Percentiles rank a stretch among this genome's conserved stretches.
Conservation (phyloP, 1,140 invertebrate genomes). For the Microvelia longipes region DNA sequence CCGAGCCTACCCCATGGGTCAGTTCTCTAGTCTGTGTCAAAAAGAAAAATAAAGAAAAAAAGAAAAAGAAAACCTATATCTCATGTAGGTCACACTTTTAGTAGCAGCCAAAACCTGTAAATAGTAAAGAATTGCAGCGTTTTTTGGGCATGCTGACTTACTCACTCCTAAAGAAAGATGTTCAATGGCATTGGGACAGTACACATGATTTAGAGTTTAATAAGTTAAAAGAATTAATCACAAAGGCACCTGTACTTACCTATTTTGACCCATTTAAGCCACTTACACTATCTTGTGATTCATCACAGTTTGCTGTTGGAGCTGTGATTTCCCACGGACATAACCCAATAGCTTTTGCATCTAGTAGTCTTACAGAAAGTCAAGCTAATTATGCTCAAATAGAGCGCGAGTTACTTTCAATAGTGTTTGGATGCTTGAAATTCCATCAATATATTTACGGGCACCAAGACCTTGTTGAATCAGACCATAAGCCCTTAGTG, state of each 20-base stretch:
- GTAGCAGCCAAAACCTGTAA: neutral
- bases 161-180: neutral
- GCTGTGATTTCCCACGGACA: constrained; percentile 22
- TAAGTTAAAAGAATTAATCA: constrained; percentile 18
- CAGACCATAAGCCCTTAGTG: neutral
- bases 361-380: constrained; percentile 23
- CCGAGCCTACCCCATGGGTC: neutral
- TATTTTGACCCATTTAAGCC: constrained; percentile 21
- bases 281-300: constrained; percentile 24
- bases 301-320: constrained; percentile 22
- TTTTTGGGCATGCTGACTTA: neutral
- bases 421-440: constrained; percentile 22
- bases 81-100: too few species aligned
- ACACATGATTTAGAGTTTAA: constrained; percentile 7
- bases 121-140: neutral
- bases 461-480: constrained; percentile 10
- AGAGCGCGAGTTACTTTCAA: constrained; percentile 27
- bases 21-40: neutral
- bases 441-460: constrained; percentile 27
- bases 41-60: too few species aligned
- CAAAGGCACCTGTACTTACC: constrained; percentile 16
- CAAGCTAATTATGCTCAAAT: constrained; percentile 23
- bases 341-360: constrained; percentile 28
- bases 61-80: too few species aligned
- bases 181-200: neutral